Conservation (phyloP, 1,140 invertebrate species). For the Muscidifurax raptorellus region DNA sequence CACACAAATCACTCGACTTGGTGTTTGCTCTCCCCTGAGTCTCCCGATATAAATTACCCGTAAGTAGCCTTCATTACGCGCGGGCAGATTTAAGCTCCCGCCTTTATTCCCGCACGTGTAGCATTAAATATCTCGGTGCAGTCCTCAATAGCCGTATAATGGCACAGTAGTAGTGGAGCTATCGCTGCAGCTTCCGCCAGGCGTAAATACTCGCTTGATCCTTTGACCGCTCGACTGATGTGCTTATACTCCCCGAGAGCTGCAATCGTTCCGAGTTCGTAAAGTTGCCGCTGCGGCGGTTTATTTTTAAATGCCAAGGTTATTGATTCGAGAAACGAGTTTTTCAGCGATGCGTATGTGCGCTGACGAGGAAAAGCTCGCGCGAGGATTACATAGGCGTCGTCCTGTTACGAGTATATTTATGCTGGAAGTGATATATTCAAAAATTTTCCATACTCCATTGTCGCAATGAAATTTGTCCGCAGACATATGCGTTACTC, state of each 20-base stretch:
- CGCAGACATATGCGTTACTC: too few relatives aligned
- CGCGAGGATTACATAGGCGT: too few relatives aligned
- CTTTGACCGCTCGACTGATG: slow-evolving; percentile 16
- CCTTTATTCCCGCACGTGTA: not conserved
- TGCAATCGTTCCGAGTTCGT: not conserved
- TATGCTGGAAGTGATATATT: not conserved
- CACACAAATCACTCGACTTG: too few relatives aligned
- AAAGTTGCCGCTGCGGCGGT: not conserved
- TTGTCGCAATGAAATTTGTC: too few relatives aligned
- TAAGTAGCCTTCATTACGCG: slow-evolving; percentile 12
- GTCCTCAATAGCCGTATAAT: slow-evolving; percentile 23
- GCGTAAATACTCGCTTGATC: slow-evolving; percentile 21
- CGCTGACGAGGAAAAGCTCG: not conserved
- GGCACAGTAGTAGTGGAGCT: not conserved
- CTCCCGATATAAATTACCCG: slow-evolving; percentile 13
- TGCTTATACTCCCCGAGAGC: not conserved
- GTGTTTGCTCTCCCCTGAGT: not conserved
- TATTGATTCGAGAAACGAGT: not conserved
- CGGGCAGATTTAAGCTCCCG: slow-evolving; percentile 19
- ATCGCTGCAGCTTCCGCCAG: not conserved
- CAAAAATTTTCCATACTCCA: too few relatives aligned
- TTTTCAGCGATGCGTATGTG: not conserved
- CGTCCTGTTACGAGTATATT: too few relatives aligned
- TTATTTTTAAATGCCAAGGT: not conserved
- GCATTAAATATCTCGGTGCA: slow-evolving; percentile 19